phyloP scores from a whole-genome alignment of 2,797 vertebrate species.

The Sitta carolinensis region DNA sequence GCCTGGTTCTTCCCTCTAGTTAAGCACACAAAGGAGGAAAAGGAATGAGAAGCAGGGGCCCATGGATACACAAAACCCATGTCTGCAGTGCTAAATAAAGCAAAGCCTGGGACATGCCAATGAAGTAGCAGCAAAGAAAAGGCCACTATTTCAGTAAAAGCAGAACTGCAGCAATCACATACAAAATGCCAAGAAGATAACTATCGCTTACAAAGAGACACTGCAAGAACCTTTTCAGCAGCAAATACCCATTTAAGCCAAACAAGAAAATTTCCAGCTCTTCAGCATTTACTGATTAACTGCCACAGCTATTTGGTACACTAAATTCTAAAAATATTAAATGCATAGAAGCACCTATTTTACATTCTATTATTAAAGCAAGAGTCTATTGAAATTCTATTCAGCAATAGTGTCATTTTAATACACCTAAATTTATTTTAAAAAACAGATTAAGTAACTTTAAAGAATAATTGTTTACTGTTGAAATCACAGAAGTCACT shows the following conservation, averaged over 20 bases:
- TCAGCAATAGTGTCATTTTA: background rate
- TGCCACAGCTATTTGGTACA: background rate
- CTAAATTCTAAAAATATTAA: background rate
- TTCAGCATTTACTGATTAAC: background rate
- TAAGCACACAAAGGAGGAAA: background rate
- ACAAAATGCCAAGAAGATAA: background rate
- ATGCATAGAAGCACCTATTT: background rate
- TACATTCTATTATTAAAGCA: background rate
- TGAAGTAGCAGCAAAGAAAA: background rate
- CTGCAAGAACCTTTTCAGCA: background rate
- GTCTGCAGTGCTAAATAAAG: background rate
- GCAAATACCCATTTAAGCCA: background rate
- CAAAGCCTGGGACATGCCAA: background rate
- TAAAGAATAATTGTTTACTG: background rate
- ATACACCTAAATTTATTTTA: background rate
- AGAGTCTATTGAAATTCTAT: background rate
- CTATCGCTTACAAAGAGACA: accelerated
- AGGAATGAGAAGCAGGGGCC: background rate
- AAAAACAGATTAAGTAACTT: background rate
- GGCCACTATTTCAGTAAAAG: background rate
- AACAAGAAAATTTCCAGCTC: background rate
- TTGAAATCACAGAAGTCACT: background rate
- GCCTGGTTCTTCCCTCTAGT: background rate
- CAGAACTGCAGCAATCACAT: background rate
- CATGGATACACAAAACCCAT: background rate